Evolutionary conservation across 2,113 vertebrate species (phyloP).

Genomic region (Noctilio leporinus): DNA sequence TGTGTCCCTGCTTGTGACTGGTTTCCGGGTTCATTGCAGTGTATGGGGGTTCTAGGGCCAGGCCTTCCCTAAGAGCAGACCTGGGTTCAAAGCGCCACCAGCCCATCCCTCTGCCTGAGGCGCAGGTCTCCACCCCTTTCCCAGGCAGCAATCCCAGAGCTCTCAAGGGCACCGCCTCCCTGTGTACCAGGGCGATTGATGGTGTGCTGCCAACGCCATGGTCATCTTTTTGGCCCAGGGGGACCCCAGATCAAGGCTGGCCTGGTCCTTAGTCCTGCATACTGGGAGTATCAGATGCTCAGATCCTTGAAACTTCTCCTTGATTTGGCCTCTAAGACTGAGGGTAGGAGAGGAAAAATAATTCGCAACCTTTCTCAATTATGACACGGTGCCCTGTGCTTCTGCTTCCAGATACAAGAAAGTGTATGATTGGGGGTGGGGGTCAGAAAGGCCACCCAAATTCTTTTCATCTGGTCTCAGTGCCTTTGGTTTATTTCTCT

Average conservation of each 20-base stretch:
- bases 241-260: neutral
- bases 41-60: neutral
- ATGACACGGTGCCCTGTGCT: neutral
- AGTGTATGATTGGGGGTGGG: neutral
- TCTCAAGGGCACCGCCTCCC: neutral
- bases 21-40: fast-evolving
- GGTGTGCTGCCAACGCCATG: too few relatives aligned
- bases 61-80: neutral
- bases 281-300: neutral
- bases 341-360: neutral
- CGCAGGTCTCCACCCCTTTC: neutral
- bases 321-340: neutral
- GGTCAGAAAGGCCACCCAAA: neutral
- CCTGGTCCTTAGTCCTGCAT: neutral
- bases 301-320: neutral
- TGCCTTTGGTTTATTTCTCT: neutral
- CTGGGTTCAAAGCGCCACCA: neutral
- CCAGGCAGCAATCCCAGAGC: neutral
- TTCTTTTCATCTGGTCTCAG: neutral
- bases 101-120: neutral
- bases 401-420: neutral
- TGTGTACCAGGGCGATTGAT: fast-evolving
- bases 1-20: neutral
- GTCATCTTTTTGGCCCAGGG: neutral
- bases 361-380: neutral